phyloP scores from a whole-genome alignment of 2,113 vertebrate species.

The Oryzias celebensis region DNA sequence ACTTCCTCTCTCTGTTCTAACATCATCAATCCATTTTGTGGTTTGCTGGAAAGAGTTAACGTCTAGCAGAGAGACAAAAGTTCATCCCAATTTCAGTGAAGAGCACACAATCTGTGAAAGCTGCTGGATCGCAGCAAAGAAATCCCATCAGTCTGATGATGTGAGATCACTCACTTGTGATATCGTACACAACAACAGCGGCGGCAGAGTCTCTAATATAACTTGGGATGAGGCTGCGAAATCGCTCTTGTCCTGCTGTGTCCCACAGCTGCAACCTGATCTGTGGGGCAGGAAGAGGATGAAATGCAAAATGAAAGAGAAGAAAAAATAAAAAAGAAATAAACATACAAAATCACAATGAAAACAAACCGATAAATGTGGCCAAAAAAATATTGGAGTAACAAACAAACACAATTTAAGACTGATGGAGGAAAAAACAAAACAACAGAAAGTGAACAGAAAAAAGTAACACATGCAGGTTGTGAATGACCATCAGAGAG shows the following conservation, averaged over 20 bases:
- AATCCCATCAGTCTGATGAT: background rate
- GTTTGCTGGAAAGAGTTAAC: conserved; percentile 99
- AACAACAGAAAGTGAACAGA: conserved; percentile 17
- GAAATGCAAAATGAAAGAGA: conserved; percentile 63
- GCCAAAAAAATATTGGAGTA: conserved; percentile 36
- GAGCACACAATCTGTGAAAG: conserved; percentile 15
- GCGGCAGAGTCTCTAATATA: conserved; percentile 99
- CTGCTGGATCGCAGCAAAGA: background rate
- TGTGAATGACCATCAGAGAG: conserved; percentile 50
- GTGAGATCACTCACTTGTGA: conserved; percentile 92
- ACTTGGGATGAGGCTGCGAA: conserved; percentile 99
- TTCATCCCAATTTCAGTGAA: conserved; percentile 11
- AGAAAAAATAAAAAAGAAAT: conserved; percentile 49
- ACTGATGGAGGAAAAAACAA: conserved; percentile 24
- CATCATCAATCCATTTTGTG: conserved; percentile 99
- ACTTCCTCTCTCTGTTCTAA: conserved; percentile 96
- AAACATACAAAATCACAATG: conserved; percentile 41
- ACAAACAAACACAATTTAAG: conserved; percentile 29
- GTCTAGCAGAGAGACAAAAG: conserved; percentile 72
- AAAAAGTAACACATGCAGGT: conserved; percentile 47
- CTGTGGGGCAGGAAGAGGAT: conserved; percentile 72
- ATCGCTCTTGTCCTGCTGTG: conserved; percentile 97
- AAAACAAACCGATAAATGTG: conserved; percentile 66
- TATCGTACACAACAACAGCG: conserved; percentile 98
- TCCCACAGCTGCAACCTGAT: conserved; percentile 99